Evolutionary conservation across 2,113 vertebrate species (phyloP).

Genomic region (Rhadina sibilatrix): DNA sequence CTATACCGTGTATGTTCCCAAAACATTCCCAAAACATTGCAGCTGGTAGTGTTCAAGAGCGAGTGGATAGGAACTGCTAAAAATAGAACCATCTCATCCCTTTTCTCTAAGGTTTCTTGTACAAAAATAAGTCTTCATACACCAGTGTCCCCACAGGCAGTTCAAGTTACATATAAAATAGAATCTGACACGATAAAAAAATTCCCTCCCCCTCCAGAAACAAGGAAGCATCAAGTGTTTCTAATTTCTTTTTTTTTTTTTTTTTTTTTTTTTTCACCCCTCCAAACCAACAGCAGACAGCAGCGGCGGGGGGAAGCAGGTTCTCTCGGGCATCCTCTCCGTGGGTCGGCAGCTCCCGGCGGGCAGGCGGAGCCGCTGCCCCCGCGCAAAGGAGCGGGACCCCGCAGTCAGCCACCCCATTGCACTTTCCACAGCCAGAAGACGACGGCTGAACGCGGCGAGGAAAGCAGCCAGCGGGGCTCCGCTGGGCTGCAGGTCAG

Average conservation of each 20-base stretch:
- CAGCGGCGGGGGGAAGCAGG: background rate
- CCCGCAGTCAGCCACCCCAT: background rate
- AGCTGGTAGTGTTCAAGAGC: conserved; percentile 70
- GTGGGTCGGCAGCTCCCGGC: background rate
- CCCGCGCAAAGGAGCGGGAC: background rate
- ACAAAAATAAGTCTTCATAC: conserved; percentile 89
- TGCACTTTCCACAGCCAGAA: background rate
- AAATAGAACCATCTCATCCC: conserved; percentile 58
- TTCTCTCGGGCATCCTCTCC: background rate
- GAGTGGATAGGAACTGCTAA: conserved; percentile 28
- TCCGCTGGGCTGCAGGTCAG: background rate
- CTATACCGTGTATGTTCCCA: background rate
- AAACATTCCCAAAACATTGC: conserved; percentile 49
- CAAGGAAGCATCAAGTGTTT: background rate
- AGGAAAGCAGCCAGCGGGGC: background rate
- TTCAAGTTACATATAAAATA: conserved; percentile 68
- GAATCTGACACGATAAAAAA: conserved; percentile 52
- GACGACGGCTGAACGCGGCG: background rate
- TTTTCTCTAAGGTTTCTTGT: conserved; percentile 61
- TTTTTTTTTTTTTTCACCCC: background rate
- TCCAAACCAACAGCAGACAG: background rate
- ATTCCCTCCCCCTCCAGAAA: background rate
- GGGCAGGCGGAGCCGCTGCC: background rate
- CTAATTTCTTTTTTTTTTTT: background rate
- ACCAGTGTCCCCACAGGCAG: conserved; percentile 51